Base-by-base conservation (phyloP, 2,113 vertebrate species). In the Edolisoma coerulescens region DNA sequence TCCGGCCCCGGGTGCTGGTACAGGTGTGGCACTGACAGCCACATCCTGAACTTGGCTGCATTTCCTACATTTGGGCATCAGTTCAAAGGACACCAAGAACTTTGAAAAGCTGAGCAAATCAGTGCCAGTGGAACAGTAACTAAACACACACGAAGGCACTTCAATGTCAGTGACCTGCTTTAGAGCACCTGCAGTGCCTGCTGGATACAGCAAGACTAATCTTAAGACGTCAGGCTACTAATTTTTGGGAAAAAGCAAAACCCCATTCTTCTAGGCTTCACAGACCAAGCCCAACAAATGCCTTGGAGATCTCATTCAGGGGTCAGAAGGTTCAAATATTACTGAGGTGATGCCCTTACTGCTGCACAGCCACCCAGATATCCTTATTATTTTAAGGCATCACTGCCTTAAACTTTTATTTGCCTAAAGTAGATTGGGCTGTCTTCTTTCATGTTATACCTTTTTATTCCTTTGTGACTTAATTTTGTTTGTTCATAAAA, bases 1-100 rank as follows among this genome's bases (percentile, higher is more conserved):
- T 37, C 47, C 2, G 18, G 8, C 13, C 37, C 16, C 8, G 5
- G 22, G 17, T 1, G 0, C 1, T 23, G 52, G 17, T 10, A 7
- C 70, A 59, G 4, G 1, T 18, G 5, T 14, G 41, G 26, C 27
- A n/a, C 20, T 30, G 44, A 9, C 8, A 37, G n/a, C 16, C 49
- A 73, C 67, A 50, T 52, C 32, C 30, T 22, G 39, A 47, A 30
- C 64, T 63, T 28, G 67, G 39, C 37, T 87, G 37, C 39, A 4
- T 15, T 63, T 59, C 64, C 41, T 68, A 4, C 33, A 8, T 19
- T 32, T 68, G 75, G 33, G 16, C 35, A 39, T 35, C 39, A 41
- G 11, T 21, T 90, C 60, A 52, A 75, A 78, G 22, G 27, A 28
- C 28, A 27, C 13, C 8, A 20, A 53, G 44, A 18, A 17, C 21